Percentiles rank a stretch among this genome's conserved stretches.
phyloP scores from a whole-genome alignment of 2,797 vertebrate species.

The Coilia nasus region DNA sequence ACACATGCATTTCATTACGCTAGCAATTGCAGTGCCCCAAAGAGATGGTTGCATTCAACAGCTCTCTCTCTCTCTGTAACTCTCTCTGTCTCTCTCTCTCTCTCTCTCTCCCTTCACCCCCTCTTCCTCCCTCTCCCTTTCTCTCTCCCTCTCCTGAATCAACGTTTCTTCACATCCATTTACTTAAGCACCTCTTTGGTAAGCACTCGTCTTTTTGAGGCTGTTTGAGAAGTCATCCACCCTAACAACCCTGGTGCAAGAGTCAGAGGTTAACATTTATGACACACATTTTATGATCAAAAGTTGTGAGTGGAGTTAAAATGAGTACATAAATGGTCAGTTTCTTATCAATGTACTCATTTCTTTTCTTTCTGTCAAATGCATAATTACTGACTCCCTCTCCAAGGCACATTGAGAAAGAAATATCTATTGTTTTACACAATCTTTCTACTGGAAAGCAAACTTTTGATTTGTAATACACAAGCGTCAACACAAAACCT shows the following conservation, averaged over 20 bases:
- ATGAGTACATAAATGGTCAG: neutral
- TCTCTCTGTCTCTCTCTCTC: no score
- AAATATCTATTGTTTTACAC: no score
- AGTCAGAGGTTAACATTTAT: neutral
- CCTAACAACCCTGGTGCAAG: neutral
- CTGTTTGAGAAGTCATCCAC: neutral
- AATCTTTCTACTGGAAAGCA: no score
- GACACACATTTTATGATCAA: neutral
- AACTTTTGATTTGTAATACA: no score
- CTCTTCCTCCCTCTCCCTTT: neutral
- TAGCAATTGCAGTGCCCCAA: neutral
- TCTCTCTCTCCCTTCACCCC: no score
- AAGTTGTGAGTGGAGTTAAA: neutral
- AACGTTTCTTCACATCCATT: neutral
- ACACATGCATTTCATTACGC: constrained; percentile 18
- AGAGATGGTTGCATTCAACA: neutral
- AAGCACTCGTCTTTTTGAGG: neutral
- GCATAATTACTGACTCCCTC: neutral
- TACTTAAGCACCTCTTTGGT: neutral
- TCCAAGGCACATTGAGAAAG: no score
- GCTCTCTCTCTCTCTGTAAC: neutral
- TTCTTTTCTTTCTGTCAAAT: neutral
- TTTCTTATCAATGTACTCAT: neutral
- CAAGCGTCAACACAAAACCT: no score
- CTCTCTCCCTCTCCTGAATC: neutral